These are phyloP conservation scores for Gobius niger DNA, from an alignment of 2,113 vertebrate species.

Conservation along the genomic window DNA sequence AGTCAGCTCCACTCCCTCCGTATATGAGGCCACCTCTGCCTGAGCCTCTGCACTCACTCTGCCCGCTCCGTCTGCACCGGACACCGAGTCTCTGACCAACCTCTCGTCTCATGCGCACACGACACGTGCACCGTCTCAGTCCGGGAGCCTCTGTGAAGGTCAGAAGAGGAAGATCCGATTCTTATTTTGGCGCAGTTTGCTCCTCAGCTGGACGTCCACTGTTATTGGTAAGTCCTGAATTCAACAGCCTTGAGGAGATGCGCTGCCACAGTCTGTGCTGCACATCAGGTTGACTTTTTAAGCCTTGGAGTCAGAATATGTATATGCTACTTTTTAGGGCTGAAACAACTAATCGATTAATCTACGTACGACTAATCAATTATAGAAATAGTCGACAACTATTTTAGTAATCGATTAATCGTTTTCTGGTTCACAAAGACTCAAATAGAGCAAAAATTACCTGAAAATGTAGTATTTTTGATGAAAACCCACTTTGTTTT, in stretches of 20 bases:
- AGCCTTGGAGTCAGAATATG: no score
- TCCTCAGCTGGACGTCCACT: conserved; percentile 1
- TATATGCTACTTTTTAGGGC: no score
- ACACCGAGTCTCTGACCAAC: not conserved
- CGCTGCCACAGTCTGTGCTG: not conserved
- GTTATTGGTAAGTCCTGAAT: conserved; percentile 52
- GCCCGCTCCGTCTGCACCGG: conserved; percentile 9
- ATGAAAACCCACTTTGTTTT: no score
- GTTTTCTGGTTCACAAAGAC: no score
- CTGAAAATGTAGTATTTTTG: no score
- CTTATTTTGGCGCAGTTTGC: not conserved
- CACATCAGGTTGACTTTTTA: not conserved
- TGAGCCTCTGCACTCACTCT: conserved; percentile 36
- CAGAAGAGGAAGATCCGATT: conserved; percentile 28
- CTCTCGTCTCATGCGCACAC: not conserved
- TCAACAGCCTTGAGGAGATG: conserved; percentile 3
- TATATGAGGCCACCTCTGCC: conserved; percentile 25
- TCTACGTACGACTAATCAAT: no score
- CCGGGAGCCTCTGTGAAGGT: conserved; percentile 34
- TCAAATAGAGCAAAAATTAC: no score
- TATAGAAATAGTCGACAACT: no score
- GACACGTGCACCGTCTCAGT: conserved; percentile 13
- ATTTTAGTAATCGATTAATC: no score
- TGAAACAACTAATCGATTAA: no score
- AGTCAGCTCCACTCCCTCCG: conserved; percentile 33